These are phyloP conservation scores for Sebastolobus alascanus DNA, from an alignment of 2,797 vertebrate genomes.

Conservation along the genomic window DNA sequence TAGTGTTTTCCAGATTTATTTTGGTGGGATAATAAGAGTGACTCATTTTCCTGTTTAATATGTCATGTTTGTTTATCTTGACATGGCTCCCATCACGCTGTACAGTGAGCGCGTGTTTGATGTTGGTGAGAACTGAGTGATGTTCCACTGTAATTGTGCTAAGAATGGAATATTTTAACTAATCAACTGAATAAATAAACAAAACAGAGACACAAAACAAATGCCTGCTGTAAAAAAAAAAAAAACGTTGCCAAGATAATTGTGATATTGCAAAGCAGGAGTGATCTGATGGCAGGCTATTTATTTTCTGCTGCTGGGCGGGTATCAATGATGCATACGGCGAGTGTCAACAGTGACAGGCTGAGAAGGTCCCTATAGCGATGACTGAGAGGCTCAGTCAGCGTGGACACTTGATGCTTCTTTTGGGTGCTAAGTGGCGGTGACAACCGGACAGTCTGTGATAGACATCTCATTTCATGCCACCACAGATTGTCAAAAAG, in stretches of 20 bases:
- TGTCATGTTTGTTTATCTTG: constrained; percentile 81
- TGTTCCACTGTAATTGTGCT: constrained; percentile 69
- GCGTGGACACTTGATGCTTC: constrained; percentile 44
- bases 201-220: constrained; percentile 52
- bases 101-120: constrained; percentile 59
- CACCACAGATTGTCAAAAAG: constrained; percentile 25
- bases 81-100: constrained; percentile 60
- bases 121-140: constrained; percentile 59
- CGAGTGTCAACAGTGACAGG: constrained; percentile 62
- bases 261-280: constrained; percentile 54
- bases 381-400: constrained; percentile 55
- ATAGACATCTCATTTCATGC: constrained; percentile 58
- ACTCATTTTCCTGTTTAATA: constrained; percentile 76
- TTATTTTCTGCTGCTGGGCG: constrained; percentile 56
- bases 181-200: constrained; percentile 64
- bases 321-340: constrained; percentile 63
- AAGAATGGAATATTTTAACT: constrained; percentile 72
- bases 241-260: constrained; percentile 46
- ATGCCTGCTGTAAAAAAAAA: constrained; percentile 29
- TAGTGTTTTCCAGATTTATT: constrained; percentile 79
- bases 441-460: constrained; percentile 33
- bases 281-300: constrained; percentile 60
- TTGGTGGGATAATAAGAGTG: constrained; percentile 73
- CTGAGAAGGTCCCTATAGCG: constrained; percentile 46
- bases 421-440: constrained; percentile 58